Conservation (phyloP, 2,888 invertebrate genomes). For the Idaea straminata region DNA sequence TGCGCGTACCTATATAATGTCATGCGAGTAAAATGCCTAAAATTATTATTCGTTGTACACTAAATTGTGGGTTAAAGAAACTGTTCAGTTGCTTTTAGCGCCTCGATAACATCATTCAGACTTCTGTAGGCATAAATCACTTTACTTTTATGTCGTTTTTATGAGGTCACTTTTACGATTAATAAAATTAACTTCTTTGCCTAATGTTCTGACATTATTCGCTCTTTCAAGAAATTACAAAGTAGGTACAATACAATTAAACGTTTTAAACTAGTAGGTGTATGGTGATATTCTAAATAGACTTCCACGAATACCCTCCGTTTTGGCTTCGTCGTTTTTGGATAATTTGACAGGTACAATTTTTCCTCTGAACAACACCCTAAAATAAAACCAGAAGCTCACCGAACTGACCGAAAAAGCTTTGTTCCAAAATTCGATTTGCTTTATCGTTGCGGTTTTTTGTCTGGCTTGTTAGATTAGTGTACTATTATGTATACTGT, state of each 20-base stretch:
- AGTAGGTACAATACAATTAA: constrained; percentile 7
- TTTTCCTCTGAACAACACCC: too few relatives aligned
- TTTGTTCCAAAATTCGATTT: too few relatives aligned
- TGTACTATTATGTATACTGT: too few relatives aligned
- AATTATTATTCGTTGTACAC: constrained; percentile 2
- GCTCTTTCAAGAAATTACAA: constrained; percentile 31
- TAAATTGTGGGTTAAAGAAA: background rate
- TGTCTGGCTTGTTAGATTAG: too few relatives aligned
- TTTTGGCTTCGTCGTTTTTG: too few relatives aligned
- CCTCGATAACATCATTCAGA: constrained; percentile 42
- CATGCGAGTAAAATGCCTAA: background rate
- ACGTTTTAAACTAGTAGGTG: background rate
- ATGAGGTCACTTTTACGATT: constrained; percentile 48
- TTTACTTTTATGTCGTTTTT: constrained; percentile 44
- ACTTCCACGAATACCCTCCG: too few relatives aligned
- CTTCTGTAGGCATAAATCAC: constrained; percentile 44
- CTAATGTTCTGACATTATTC: constrained; percentile 24
- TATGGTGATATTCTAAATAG: too few relatives aligned
- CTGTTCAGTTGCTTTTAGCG: constrained; percentile 22
- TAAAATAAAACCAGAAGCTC: too few relatives aligned
- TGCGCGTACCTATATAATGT: too few relatives aligned
- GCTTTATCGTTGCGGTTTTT: too few relatives aligned
- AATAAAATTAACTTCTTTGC: constrained; percentile 46
- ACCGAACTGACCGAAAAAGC: too few relatives aligned
- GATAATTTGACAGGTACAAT: too few relatives aligned